A percentile compares a stretch with the other conserved stretches of the same genome.
These are phyloP conservation scores for Stictocephala bisonia DNA, from an alignment of 2,888 invertebrate species.

Conservation along the genomic window DNA sequence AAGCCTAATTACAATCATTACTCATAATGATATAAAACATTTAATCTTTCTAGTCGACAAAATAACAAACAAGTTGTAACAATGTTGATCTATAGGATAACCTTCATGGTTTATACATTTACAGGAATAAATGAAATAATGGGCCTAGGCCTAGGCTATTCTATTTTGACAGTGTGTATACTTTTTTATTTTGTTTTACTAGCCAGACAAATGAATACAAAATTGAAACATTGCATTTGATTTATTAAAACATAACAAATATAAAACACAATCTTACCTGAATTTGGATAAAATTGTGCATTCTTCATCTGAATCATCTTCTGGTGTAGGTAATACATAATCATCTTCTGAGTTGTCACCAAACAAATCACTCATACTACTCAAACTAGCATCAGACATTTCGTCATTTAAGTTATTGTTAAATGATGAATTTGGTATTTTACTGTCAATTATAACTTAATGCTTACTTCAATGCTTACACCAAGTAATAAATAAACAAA, in stretches of 20 bases:
- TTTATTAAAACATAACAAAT: constrained; percentile 8
- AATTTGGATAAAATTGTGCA: not conserved
- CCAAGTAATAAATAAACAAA: constrained; percentile 1
- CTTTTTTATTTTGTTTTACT: constrained; percentile 9
- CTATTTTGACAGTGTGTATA: no score
- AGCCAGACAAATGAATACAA: constrained; percentile 2
- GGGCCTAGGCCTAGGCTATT: constrained; percentile 13
- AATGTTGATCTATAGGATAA: constrained; percentile 14
- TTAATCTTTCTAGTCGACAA: constrained; percentile 13
- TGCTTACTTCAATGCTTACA: no score
- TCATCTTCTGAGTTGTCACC: constrained; percentile 9
- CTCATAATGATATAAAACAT: not conserved
- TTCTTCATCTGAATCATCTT: constrained; percentile 16
- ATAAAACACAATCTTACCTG: constrained; percentile 24
- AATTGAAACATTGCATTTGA: not conserved
- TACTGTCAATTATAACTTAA: not conserved
- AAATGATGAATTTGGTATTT: not conserved
- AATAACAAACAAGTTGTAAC: constrained; percentile 1
- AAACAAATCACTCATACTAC: constrained; percentile 13
- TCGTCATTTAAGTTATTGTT: constrained; percentile 13
- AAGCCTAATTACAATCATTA: constrained; percentile 15
- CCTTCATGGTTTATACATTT: not conserved
- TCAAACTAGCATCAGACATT: constrained; percentile 10
- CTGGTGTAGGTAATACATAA: not conserved
- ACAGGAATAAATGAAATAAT: constrained; percentile 1